Evolutionary conservation across 2,113 vertebrate genomes (phyloP).

Genomic region (Panthera uncia): DNA sequence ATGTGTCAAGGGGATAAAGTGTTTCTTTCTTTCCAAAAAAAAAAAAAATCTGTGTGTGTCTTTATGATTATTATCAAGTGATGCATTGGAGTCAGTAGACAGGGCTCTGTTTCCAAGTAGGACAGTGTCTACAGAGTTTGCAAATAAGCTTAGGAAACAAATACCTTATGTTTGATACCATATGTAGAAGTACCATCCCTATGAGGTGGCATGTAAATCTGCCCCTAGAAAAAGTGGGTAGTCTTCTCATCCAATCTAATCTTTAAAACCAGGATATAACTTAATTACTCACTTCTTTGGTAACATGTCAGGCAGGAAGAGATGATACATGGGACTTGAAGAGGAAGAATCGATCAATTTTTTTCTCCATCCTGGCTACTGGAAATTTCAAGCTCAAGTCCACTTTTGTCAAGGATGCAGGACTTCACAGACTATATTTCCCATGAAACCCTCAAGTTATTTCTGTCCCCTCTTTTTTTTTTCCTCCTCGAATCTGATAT

Average conservation of each 20-base stretch:
- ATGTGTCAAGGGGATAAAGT: not conserved
- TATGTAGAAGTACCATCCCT: not conserved
- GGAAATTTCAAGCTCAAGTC: conserved; percentile 12
- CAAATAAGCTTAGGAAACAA: not conserved
- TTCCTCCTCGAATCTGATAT: not conserved
- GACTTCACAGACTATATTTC: not conserved
- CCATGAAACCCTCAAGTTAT: not conserved
- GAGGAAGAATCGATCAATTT: conserved; percentile 29
- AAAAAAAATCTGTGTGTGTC: not conserved
- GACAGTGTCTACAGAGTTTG: not conserved
- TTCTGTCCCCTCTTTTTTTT: not conserved
- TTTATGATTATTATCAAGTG: conserved; percentile 11
- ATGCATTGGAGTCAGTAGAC: not conserved
- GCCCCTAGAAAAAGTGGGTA: not conserved
- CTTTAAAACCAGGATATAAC: conserved; percentile 24
- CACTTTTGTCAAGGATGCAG: not conserved
- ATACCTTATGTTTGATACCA: not conserved
- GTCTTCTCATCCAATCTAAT: not conserved
- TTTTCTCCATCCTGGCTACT: conserved; percentile 11
- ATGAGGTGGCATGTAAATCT: not conserved
- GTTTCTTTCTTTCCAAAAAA: not conserved
- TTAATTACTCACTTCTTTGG: conserved; percentile 59
- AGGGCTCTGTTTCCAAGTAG: not conserved
- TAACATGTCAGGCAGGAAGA: conserved; percentile 37
- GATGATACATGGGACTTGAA: conserved; percentile 46